Evolutionary conservation across 2,888 invertebrate species (phyloP).

Genomic region (Cyclophora albipunctata): DNA sequence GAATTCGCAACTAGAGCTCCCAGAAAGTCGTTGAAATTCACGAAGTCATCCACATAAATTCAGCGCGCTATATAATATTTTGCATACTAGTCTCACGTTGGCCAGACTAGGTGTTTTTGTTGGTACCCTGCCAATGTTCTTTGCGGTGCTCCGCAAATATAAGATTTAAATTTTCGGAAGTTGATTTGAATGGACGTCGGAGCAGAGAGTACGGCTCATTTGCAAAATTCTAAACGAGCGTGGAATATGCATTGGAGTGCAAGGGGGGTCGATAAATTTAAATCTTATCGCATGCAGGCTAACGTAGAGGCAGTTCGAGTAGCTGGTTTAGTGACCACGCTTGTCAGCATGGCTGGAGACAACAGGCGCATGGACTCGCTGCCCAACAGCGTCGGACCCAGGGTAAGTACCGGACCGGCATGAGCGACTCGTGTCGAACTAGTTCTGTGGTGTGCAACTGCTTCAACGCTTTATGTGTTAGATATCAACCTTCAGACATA

Average conservation of each 20-base stretch:
- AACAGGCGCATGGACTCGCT: constrained; percentile 68
- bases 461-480: not conserved
- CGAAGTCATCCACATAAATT: constrained; percentile 44
- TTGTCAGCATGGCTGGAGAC: constrained; percentile 87
- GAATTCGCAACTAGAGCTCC: constrained; percentile 29
- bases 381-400: constrained; percentile 71
- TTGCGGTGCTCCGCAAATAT: constrained; percentile 53
- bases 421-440: constrained; percentile 21
- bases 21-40: constrained; percentile 39
- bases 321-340: constrained; percentile 87
- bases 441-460: constrained; percentile 12
- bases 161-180: constrained; percentile 69
- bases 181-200: constrained; percentile 32
- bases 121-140: constrained; percentile 53
- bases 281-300: constrained; percentile 77
- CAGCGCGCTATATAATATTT: constrained; percentile 36
- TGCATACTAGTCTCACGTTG: constrained; percentile 40
- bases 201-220: constrained; percentile 26
- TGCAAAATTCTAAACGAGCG: not conserved
- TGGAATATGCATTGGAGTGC: constrained; percentile 3
- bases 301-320: constrained; percentile 89
- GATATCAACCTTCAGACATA: no score
- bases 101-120: constrained; percentile 39
- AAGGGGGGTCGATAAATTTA: constrained; percentile 59
- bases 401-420: constrained; percentile 50